Evolutionary conservation across 1,140 invertebrate genomes (phyloP).

Genomic region (Drosophila hydei): DNA sequence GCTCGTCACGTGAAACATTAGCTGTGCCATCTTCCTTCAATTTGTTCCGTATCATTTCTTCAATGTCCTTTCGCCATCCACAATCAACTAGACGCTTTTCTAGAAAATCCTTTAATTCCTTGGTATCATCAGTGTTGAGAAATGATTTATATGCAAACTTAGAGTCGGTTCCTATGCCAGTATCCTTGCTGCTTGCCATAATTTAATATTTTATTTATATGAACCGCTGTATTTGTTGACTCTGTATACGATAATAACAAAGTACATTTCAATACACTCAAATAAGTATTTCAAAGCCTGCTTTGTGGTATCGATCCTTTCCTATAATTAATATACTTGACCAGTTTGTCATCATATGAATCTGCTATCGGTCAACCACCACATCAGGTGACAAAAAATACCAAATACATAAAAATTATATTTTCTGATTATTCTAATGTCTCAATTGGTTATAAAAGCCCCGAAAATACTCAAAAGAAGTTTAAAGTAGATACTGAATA

Average conservation of each 20-base stretch:
- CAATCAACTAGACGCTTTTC: slow-evolving; percentile 92
- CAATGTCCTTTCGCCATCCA: slow-evolving; percentile 94
- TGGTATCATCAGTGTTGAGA: slow-evolving; percentile 10
- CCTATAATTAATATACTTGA: background rate
- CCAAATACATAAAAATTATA: slow-evolving; percentile 1
- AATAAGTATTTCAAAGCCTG: slow-evolving; percentile 3
- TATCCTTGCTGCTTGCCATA: slow-evolving; percentile 34
- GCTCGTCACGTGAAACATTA: slow-evolving; percentile 91
- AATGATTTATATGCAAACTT: background rate
- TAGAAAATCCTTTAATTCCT: slow-evolving; percentile 90
- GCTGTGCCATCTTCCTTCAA: slow-evolving; percentile 89
- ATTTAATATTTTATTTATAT: background rate
- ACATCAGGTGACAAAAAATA: background rate
- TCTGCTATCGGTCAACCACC: slow-evolving; percentile 6
- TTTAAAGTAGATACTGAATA: slow-evolving; percentile 1
- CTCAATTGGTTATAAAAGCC: background rate
- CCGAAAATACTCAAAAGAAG: background rate
- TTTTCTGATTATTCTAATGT: slow-evolving; percentile 4
- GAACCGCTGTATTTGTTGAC: background rate
- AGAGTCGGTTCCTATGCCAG: slow-evolving; percentile 32
- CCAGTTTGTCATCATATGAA: background rate
- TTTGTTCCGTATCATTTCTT: slow-evolving; percentile 91
- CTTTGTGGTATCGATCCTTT: slow-evolving; percentile 11
- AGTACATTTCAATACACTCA: no score
- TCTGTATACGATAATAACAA: background rate